Percentiles rank a stretch among this genome's conserved stretches.
Evolutionary conservation across 2,888 invertebrate species (phyloP).

Genomic region (Metallyticus violacea): DNA sequence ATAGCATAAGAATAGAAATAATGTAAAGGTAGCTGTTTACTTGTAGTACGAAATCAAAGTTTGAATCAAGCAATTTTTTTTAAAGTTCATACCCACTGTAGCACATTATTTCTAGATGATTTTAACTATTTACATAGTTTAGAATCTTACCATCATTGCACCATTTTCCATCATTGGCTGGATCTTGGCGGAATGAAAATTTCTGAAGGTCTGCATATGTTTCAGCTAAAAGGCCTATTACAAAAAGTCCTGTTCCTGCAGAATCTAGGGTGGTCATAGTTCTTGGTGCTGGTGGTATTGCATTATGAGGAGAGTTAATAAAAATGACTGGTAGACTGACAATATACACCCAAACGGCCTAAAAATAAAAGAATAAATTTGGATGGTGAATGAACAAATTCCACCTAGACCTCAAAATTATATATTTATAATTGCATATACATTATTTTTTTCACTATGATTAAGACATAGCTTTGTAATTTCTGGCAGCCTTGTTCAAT

Average conservation of each 20-base stretch:
- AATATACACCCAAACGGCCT: conserved; percentile 89
- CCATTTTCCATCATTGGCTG: conserved; percentile 86
- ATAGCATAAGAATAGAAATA: too few relatives aligned
- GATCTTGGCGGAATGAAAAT: conserved; percentile 85
- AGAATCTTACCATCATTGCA: conserved; percentile 74
- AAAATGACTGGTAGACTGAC: conserved; percentile 91
- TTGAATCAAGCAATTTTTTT: too few relatives aligned
- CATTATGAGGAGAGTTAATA: conserved; percentile 80
- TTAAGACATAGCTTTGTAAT: too few relatives aligned
- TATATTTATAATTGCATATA: too few relatives aligned
- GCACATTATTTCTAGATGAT: too few relatives aligned
- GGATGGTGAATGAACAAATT: too few relatives aligned
- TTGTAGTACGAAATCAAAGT: too few relatives aligned
- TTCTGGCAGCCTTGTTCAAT: too few relatives aligned
- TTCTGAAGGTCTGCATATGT: conserved; percentile 91
- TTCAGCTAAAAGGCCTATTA: conserved; percentile 82
- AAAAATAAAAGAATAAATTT: conserved; percentile 41
- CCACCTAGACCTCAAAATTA: too few relatives aligned
- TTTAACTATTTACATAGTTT: background rate
- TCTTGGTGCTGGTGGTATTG: conserved; percentile 57
- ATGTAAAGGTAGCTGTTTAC: too few relatives aligned
- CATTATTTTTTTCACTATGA: too few relatives aligned
- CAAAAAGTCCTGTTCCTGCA: conserved; percentile 78
- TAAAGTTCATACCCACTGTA: background rate
- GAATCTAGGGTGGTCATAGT: conserved; percentile 87